These are phyloP conservation scores for Drosophila longiperda DNA, from an alignment of 2,888 invertebrate genomes.

Conservation along the genomic window DNA sequence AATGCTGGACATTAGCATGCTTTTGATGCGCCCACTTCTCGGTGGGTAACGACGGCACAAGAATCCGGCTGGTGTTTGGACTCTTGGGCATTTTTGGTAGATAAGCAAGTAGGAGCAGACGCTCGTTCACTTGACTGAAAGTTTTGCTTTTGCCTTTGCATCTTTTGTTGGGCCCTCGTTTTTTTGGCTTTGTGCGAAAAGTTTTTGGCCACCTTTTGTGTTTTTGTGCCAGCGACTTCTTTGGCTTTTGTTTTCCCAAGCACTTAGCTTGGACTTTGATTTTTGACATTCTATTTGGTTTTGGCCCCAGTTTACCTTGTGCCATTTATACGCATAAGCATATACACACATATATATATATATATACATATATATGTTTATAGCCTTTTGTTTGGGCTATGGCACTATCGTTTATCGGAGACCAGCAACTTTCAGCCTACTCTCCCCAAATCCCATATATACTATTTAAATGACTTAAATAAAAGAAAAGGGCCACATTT, in stretches of 20 bases:
- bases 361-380: conserved; percentile 13
- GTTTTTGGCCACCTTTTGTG: conserved; percentile 70
- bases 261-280: conserved; percentile 74
- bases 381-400: conserved; percentile 36
- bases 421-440: conserved; percentile 16
- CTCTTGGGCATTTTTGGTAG: conserved; percentile 55
- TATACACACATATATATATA: conserved; percentile 22
- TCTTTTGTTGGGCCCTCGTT: conserved; percentile 30
- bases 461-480: conserved; percentile 59
- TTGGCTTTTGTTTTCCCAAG: conserved; percentile 74
- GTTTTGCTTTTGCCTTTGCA: conserved; percentile 46
- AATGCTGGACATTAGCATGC: conserved; percentile 78
- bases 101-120: conserved; percentile 57
- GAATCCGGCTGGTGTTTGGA: conserved; percentile 7
- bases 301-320: conserved; percentile 64
- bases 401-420: conserved; percentile 50
- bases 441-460: conserved; percentile 42
- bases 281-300: conserved; percentile 79
- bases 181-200: conserved; percentile 53
- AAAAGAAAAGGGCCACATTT: conserved; percentile 30
- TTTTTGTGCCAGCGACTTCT: conserved; percentile 61
- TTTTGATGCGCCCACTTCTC: conserved; percentile 66
- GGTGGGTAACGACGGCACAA: background rate
- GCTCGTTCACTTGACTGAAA: conserved; percentile 52
- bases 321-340: conserved; percentile 49